Conservation (phyloP, 1,140 invertebrate genomes). For the Drosophila virilis region DNA sequence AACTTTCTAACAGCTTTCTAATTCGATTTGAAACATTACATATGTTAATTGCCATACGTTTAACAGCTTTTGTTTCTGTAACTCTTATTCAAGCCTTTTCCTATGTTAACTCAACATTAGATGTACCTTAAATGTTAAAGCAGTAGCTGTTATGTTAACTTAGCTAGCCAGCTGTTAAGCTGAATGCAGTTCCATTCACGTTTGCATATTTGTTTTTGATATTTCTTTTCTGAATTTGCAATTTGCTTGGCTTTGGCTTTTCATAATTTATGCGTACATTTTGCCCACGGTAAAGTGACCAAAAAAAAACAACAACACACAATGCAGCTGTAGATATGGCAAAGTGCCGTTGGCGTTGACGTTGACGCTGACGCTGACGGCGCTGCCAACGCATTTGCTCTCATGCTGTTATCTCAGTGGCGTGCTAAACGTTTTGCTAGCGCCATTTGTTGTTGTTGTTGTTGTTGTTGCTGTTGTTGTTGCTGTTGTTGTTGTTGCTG, state of each 20-base stretch:
- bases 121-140: too few species aligned
- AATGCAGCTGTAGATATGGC: slow-evolving; percentile 30
- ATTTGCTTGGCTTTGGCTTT: neutral
- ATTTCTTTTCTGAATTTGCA: neutral
- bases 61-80: too few species aligned
- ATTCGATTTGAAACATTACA: too few species aligned
- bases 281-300: slow-evolving; percentile 19
- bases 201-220: neutral
- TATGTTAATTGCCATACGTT: too few species aligned
- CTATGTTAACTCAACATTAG: too few species aligned
- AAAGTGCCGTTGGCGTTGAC: slow-evolving; percentile 43
- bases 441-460: slow-evolving; percentile 20
- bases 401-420: slow-evolving; percentile 32
- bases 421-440: slow-evolving; percentile 43
- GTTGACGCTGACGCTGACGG: slow-evolving; percentile 15
- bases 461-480: slow-evolving; percentile 20
- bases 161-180: neutral
- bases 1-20: neutral
- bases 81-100: too few species aligned
- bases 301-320: slow-evolving; percentile 5
- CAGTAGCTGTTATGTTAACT: neutral
- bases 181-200: slow-evolving; percentile 2
- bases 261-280: neutral
- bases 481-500: slow-evolving; percentile 18
- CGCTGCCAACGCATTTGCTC: slow-evolving; percentile 7